Percentiles rank a stretch among this genome's conserved stretches.
phyloP scores from a whole-genome alignment of 2,113 vertebrate genomes.

The Alosa alosa region DNA sequence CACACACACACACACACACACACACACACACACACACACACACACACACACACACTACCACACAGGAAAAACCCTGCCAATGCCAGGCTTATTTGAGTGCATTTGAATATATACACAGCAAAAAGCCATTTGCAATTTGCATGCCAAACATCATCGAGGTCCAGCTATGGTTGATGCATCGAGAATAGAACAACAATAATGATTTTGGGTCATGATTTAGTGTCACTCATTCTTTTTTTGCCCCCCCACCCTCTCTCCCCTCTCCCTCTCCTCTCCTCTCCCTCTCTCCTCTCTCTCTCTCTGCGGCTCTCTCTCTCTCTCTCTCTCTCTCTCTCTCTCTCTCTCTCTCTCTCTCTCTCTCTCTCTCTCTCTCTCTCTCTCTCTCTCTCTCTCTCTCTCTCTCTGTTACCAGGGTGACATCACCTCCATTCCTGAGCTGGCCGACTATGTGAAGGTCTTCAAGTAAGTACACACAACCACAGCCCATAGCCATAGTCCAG shows the following conservation, averaged over 20 bases:
- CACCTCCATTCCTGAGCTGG: slow-evolving; percentile 97
- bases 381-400: neutral
- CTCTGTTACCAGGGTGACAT: slow-evolving; percentile 85
- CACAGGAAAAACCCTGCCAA: neutral
- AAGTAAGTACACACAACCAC: slow-evolving; percentile 81
- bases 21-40: neutral
- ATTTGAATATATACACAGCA: neutral
- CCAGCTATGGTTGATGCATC: neutral
- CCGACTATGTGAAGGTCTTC: slow-evolving; percentile 97
- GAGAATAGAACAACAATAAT: neutral
- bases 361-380: neutral
- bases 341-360: neutral
- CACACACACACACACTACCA: too few species aligned
- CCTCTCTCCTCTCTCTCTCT: neutral
- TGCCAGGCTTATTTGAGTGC: slow-evolving; percentile 1
- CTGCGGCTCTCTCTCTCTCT: too few species aligned
- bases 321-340: neutral
- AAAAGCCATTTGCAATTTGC: neutral
- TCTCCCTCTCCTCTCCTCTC: too few species aligned
- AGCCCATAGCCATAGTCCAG: too few species aligned
- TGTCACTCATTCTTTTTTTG: neutral
- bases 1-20: neutral
- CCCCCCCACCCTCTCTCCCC: neutral
- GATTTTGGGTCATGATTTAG: too few species aligned
- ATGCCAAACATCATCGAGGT: neutral